Evolutionary conservation across 2,888 invertebrate genomes (phyloP).

Genomic region (Drosophila dives): DNA sequence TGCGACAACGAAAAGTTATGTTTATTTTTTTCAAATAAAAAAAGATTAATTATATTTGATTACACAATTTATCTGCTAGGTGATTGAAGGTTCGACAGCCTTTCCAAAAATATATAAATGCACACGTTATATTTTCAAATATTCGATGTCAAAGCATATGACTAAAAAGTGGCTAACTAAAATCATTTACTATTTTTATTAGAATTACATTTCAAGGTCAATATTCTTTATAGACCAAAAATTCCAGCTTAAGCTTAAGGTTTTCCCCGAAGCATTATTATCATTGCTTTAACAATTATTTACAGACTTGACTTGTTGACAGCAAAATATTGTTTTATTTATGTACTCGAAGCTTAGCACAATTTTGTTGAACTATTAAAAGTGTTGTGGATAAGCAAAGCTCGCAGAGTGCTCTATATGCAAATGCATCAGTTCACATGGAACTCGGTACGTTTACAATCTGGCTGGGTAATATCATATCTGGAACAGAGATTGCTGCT

Average conservation of each 20-base stretch:
- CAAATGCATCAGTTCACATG: slow-evolving; percentile 2
- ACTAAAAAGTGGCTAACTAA: slow-evolving; percentile 56
- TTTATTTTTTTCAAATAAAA: slow-evolving; percentile 4
- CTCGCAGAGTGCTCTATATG: background rate
- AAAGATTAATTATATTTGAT: too few species aligned
- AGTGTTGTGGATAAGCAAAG: slow-evolving; percentile 2
- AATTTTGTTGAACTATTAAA: slow-evolving; percentile 37
- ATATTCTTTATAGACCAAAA: background rate
- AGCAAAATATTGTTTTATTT: slow-evolving; percentile 10
- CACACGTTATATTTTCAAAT: slow-evolving; percentile 5
- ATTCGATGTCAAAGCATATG: slow-evolving; percentile 43
- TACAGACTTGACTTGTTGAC: background rate
- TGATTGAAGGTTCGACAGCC: slow-evolving; percentile 14
- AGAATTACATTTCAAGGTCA: background rate
- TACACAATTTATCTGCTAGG: slow-evolving; percentile 3
- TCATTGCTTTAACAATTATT: background rate
- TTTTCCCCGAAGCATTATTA: background rate
- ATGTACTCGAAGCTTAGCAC: slow-evolving; percentile 26
- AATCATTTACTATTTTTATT: slow-evolving; percentile 5
- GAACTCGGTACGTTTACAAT: slow-evolving; percentile 16
- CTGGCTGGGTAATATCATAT: slow-evolving; percentile 18
- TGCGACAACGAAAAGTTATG: slow-evolving; percentile 5
- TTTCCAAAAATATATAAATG: background rate
- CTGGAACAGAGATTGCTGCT: slow-evolving; percentile 26
- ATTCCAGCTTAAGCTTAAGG: background rate